Base-by-base conservation (phyloP, 2,113 vertebrate species). In the Phrynosoma platyrhinos region DNA sequence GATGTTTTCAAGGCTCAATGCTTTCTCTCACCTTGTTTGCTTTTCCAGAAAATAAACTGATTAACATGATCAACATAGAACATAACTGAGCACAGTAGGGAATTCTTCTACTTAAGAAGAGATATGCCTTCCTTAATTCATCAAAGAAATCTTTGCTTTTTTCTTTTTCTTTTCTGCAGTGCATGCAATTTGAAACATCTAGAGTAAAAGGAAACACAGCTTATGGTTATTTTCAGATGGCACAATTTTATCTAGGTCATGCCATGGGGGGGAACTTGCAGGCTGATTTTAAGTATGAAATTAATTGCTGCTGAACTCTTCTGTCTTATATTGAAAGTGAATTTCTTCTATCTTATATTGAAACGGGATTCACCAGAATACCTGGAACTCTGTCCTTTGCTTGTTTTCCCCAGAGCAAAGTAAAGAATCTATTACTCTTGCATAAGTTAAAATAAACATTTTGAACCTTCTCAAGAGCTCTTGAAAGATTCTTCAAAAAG, bases 11-110 rank as follows among this genome's bases (percentile, higher is more conserved):
- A 83, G 91, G 88, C 47, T 93, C 87, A 85, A 79, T 81, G 91
- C 79, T 93, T 94, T 93, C 93, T 89, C 85, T 88, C 92, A 92
- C 93, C 95, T 95, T 94, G 92, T 94, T 94, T 93, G 93, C 92
- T 94, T 94, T 94, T 94, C 92, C 91, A 95, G 94, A 94, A 93
- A 86, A 94, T 87, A 85, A 92, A 91, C 88, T 94, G 84, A 91
- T 64, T 88, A 93, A 90, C 91, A 90, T 72, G 82, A 79, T 76
- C 84, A 77, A 55, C 86, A 81, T 72, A 89, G 83, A n/a, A 84
- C 89, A 87, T 86, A 87, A 79, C 91, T 82, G 55, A 68, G 81
- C 74, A 82, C 68, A 84, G 84, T 47, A 62, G 47, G 90, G 83
- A 23, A 84, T 82, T 74, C 85, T 86, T 88, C 88, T 90, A 3